Evolutionary conservation across 2,113 vertebrate genomes (phyloP).

Genomic region (Illadopsis cleaveri): DNA sequence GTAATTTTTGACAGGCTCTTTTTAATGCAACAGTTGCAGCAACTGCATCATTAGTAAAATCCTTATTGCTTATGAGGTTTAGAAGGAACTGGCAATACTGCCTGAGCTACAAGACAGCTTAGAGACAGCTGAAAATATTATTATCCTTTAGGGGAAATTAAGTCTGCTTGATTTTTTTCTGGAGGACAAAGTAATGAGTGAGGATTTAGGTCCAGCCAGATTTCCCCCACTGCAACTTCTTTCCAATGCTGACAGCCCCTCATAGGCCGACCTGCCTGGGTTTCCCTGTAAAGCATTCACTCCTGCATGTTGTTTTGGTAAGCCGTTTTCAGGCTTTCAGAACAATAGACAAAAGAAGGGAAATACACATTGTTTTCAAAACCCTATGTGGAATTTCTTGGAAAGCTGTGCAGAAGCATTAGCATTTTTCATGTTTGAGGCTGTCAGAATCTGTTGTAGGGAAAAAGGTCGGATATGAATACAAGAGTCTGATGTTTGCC

Average conservation of each 20-base stretch:
- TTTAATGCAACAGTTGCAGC: neutral
- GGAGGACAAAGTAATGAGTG: neutral
- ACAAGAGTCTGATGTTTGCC: neutral
- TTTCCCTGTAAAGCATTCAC: neutral
- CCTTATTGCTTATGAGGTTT: neutral
- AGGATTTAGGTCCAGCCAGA: neutral
- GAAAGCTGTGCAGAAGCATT: neutral
- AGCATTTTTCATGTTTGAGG: neutral
- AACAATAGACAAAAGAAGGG: neutral
- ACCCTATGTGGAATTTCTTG: neutral
- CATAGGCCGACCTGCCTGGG: rapidly evolving
- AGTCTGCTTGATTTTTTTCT: neutral
- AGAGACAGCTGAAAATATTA: neutral
- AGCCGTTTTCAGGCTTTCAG: neutral
- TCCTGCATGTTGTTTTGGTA: neutral
- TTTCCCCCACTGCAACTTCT: neutral
- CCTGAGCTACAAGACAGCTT: neutral
- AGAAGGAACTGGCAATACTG: neutral
- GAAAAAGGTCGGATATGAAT: neutral
- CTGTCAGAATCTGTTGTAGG: neutral
- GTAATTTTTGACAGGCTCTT: neutral
- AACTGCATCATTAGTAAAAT: neutral
- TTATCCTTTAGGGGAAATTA: neutral
- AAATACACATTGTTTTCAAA: neutral
- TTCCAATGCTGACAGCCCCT: neutral